Evolutionary conservation across 2,113 vertebrate genomes (phyloP).

Genomic region (Anser cygnoides): DNA sequence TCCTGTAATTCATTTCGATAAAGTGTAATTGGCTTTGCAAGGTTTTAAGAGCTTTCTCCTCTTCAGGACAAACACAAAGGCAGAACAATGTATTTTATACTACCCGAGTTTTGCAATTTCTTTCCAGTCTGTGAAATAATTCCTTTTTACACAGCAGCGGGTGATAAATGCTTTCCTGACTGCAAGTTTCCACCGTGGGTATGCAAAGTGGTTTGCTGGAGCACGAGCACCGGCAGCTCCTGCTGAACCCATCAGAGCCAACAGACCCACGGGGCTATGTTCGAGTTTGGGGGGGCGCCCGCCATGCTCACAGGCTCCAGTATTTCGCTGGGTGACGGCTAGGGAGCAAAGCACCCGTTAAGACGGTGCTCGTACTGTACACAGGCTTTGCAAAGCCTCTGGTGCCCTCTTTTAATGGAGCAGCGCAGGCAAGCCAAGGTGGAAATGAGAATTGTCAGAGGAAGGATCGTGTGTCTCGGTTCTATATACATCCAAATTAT

Average conservation of each 20-base stretch:
- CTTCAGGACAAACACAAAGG: slow-evolving; percentile 32
- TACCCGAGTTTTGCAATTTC: slow-evolving; percentile 34
- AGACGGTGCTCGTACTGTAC: background rate
- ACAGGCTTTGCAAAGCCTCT: background rate
- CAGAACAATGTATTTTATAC: background rate
- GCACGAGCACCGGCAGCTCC: background rate
- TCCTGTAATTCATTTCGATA: slow-evolving; percentile 63
- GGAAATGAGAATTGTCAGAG: background rate
- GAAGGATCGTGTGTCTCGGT: background rate
- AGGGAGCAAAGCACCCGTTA: background rate
- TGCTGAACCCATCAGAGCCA: fast-evolving
- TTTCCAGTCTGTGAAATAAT: background rate
- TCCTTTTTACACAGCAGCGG: background rate
- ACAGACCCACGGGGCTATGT: fast-evolving
- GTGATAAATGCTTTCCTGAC: background rate
- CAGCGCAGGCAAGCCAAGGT: background rate
- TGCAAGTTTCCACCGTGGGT: background rate
- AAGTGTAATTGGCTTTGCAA: slow-evolving; percentile 55
- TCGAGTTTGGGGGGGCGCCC: background rate
- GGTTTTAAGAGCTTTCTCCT: slow-evolving; percentile 39
- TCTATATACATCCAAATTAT: background rate
- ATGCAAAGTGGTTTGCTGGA: background rate
- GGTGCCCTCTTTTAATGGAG: background rate
- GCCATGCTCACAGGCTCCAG: background rate
- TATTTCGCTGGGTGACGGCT: background rate